phyloP scores from a whole-genome alignment of 2,888 invertebrate species.

The Kuschelorhynchus macadamiae region DNA sequence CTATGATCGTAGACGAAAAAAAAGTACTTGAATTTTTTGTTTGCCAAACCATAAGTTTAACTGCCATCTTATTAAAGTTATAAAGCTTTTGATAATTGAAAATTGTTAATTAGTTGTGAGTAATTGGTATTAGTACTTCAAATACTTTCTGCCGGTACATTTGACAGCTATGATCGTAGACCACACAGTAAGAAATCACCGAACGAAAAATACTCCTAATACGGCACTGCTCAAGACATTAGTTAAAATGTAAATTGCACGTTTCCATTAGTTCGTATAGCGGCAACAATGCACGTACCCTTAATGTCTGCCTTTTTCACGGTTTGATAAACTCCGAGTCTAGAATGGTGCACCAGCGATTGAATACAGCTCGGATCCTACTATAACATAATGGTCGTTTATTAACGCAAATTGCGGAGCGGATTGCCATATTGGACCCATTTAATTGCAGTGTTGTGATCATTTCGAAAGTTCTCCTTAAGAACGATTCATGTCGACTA shows the following conservation, averaged over 20 bases:
- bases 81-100: too few relatives aligned
- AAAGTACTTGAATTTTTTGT: too few relatives aligned
- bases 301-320: conserved; percentile 47
- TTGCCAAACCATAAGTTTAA: too few relatives aligned
- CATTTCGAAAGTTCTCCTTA: conserved; percentile 15
- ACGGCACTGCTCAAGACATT: conserved; percentile 27
- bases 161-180: too few relatives aligned
- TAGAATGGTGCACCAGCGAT: conserved; percentile 28
- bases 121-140: too few relatives aligned
- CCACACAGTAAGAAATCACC: too few relatives aligned
- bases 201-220: too few relatives aligned
- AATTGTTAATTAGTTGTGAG: too few relatives aligned
- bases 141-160: too few relatives aligned
- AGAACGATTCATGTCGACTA: not conserved
- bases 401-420: conserved; percentile 36
- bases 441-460: conserved; percentile 27
- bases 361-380: conserved; percentile 32
- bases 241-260: conserved; percentile 45
- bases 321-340: conserved; percentile 40
- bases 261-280: conserved; percentile 30
- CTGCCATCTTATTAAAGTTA: too few relatives aligned
- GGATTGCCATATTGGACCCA: conserved; percentile 39
- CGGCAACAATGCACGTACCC: conserved; percentile 37
- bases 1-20: too few relatives aligned
- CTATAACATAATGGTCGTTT: conserved; percentile 33